Conservation (phyloP, 37 sponge, comb jelly and placozoan genomes). For the Agelas oroides region DNA sequence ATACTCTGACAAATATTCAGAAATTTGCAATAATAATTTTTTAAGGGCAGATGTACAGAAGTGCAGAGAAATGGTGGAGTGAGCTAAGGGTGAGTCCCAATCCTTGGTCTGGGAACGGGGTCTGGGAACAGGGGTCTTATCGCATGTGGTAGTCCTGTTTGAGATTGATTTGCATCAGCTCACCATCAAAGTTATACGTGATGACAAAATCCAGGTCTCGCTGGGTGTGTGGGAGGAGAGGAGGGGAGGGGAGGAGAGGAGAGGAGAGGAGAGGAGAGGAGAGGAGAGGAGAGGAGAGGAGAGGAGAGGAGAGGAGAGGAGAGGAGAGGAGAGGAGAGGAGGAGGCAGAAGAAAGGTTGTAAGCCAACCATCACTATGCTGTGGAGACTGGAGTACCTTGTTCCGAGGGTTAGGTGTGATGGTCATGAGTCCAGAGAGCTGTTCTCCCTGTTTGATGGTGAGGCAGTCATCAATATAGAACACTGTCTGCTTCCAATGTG, state of each 20-base stretch:
- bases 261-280: too few relatives aligned
- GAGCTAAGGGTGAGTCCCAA: too few relatives aligned
- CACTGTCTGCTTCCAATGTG: conserved; percentile 99
- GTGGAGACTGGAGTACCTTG: conserved; percentile 72
- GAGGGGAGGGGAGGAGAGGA: too few relatives aligned
- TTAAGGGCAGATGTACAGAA: too few relatives aligned
- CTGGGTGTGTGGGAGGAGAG: conserved; percentile 44
- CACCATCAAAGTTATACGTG: conserved; percentile 87
- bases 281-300: too few relatives aligned
- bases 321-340: background rate
- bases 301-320: background rate
- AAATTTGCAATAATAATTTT: too few relatives aligned
- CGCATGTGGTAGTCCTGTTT: conserved; percentile 87
- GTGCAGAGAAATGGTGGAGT: too few relatives aligned
- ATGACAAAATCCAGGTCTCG: conserved; percentile 90
- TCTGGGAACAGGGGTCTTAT: background rate
- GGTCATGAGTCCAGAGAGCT: conserved; percentile 78
- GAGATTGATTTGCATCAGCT: conserved; percentile 70
- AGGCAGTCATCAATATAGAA: conserved; percentile 95
- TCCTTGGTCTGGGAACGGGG: too few relatives aligned
- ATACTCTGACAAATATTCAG: too few relatives aligned
- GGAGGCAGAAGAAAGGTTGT: too few relatives aligned
- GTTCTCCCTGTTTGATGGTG: conserved; percentile 92
- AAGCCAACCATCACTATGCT: too few relatives aligned
- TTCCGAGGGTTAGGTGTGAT: conserved; percentile 82